Conservation (phyloP, 2,113 vertebrate species). For the Pitta sordida region DNA sequence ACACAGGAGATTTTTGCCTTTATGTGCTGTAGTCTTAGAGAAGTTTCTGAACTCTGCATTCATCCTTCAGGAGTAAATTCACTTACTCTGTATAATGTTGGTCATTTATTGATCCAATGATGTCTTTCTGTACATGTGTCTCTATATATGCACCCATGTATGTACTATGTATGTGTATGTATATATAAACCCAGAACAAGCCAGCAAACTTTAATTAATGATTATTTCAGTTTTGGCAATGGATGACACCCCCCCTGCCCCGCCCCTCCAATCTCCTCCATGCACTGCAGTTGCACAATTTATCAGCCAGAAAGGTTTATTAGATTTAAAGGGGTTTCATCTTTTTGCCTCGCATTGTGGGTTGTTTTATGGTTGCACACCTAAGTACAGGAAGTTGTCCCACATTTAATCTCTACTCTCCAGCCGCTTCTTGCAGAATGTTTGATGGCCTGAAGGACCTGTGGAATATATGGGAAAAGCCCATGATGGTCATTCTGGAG, state of each 20-base stretch:
- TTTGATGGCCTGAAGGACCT: not conserved
- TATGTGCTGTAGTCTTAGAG: not conserved
- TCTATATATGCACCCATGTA: accelerated
- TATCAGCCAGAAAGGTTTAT: not conserved
- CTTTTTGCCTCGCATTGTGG: not conserved
- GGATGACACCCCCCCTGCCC: not conserved
- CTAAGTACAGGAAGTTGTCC: not conserved
- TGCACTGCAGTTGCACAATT: accelerated
- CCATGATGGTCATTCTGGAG: accelerated
- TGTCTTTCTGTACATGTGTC: not conserved
- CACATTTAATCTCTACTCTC: not conserved
- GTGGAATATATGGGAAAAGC: not conserved
- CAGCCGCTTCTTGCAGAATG: not conserved
- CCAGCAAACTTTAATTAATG: not conserved
- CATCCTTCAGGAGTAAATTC: not conserved
- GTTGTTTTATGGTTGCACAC: not conserved
- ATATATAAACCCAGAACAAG: not conserved
- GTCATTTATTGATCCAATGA: not conserved
- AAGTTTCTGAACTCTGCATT: not conserved
- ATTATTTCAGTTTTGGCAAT: not conserved
- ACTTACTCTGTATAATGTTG: not conserved
- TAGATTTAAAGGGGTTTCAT: not conserved
- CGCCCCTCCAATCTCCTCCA: not conserved
- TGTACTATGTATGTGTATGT: not conserved
- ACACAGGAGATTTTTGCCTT: not conserved